Evolutionary conservation across 2,113 vertebrate genomes (phyloP), one percentile per base, ranked within the genome.

Genomic region (Thunnus maccoyii): DNA sequence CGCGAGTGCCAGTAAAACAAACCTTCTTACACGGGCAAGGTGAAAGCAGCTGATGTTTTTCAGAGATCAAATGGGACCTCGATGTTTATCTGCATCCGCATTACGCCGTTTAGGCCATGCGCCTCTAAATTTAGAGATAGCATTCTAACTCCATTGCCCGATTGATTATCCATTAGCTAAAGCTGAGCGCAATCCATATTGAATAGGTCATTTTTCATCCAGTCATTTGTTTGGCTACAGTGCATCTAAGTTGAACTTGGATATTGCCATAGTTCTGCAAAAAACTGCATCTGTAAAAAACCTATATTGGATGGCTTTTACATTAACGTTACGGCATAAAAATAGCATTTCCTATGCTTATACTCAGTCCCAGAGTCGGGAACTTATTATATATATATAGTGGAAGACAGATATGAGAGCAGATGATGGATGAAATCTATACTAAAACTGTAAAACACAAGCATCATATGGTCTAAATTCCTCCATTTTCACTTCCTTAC

Each of bases 151-250:
- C 72, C 44, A 48, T 73, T n/a, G 70, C 46, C 70, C n/a, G 3
- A 86, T 85, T 78, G 89, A 90, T 91, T 80, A 74, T 76, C 72
- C 78, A 78, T 87, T 82, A 90, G 72, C 41, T 0, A 4, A 63
- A 79, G 79, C 75, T 25, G 67, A 78, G 73, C 66, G 36, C 57
- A 41, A 76, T 82, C 86, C 58, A 50, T 71, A 85, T 3, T 11
- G 30, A 85, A 66, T 8, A 55, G 75, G 54, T 70, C 4, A 10
- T 78, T 70, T 76, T 78, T 88, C 70, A 75, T 72, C 0, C 4
- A 25, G 46, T 1, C 9, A 8, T 44, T 69, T n/a, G 41, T 44
- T 7, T 2, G 14, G 16, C 22, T 50, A 30, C 16, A 5, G 66
- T 17, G 10, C 22, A 15, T 57, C 27, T 22, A 44, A 25, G 44